Evolutionary conservation across 2,888 invertebrate species (phyloP).

Genomic region (Sepioteuthis lessoniana): DNA sequence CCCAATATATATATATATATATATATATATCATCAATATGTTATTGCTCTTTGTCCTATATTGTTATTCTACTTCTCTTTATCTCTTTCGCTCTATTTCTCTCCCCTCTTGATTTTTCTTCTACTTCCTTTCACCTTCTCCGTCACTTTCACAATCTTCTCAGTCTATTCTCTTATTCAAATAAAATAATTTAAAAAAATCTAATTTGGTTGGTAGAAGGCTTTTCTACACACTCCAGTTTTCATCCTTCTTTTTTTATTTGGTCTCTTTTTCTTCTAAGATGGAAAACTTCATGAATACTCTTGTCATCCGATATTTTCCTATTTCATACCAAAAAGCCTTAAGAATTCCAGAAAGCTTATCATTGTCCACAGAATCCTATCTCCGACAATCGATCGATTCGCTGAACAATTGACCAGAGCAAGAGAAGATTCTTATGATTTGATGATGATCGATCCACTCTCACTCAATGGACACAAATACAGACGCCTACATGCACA

Average conservation of each 20-base stretch:
- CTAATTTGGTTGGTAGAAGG: too few relatives aligned
- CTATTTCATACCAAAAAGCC: background rate
- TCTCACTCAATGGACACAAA: background rate
- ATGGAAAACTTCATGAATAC: background rate
- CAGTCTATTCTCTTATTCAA: too few relatives aligned
- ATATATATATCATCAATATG: too few relatives aligned
- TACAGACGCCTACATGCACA: background rate
- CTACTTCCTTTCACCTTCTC: too few relatives aligned
- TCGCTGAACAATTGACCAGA: background rate
- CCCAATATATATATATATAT: background rate
- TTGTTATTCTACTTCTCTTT: too few relatives aligned
- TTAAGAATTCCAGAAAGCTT: slow-evolving; percentile 8
- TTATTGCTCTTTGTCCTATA: too few relatives aligned
- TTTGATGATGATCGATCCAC: background rate
- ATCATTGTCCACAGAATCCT: slow-evolving; percentile 33
- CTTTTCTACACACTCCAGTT: too few relatives aligned
- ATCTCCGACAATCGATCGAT: background rate
- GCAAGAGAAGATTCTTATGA: background rate
- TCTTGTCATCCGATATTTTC: background rate
- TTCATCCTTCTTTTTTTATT: background rate
- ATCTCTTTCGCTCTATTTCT: too few relatives aligned
- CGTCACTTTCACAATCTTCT: too few relatives aligned
- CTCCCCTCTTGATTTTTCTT: too few relatives aligned
- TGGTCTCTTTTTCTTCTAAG: background rate
- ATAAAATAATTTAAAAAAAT: too few relatives aligned